phyloP scores from a whole-genome alignment of 92 coral and sea anemone genomes.

The Porites rus region DNA sequence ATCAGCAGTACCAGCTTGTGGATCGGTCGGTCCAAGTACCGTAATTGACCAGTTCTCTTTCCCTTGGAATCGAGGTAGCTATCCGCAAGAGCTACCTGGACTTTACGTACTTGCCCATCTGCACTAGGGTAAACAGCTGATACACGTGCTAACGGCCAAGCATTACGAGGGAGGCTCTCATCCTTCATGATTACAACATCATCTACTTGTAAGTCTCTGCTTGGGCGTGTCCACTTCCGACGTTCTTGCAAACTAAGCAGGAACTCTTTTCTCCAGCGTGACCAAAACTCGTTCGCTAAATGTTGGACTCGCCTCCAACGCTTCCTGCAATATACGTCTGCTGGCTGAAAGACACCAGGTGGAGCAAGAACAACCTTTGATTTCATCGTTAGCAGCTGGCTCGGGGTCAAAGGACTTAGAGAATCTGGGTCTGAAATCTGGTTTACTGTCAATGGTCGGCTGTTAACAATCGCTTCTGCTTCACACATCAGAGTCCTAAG shows the following conservation, averaged over 20 bases:
- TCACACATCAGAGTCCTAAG: slow-evolving; percentile 17
- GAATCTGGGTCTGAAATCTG: slow-evolving; percentile 39
- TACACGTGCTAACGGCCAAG: slow-evolving; percentile 59
- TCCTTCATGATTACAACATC: background rate
- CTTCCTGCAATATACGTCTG: no score
- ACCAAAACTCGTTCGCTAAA: slow-evolving; percentile 43
- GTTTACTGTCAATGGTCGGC: slow-evolving; percentile 42
- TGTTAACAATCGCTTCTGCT: slow-evolving; percentile 43
- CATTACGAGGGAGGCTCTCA: background rate
- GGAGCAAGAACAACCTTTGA: no score
- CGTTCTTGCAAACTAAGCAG: slow-evolving; percentile 28
- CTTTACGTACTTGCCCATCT: slow-evolving; percentile 54
- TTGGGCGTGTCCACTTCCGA: slow-evolving; percentile 37
- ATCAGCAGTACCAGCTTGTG: slow-evolving; percentile 59
- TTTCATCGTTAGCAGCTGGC: no score
- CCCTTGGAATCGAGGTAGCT: slow-evolving; percentile 59
- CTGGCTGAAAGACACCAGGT: no score
- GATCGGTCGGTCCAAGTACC: slow-evolving; percentile 52
- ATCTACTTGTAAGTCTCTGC: slow-evolving; percentile 15
- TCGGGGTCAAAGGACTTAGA: slow-evolving; percentile 38
- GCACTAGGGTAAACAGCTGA: slow-evolving; percentile 47
- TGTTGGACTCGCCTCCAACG: no score
- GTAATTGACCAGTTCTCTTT: slow-evolving; percentile 17
- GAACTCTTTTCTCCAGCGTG: slow-evolving; percentile 35
- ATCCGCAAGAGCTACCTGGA: slow-evolving; percentile 57